These are phyloP conservation scores for Chinchilla lanigera DNA, from an alignment of 2,113 vertebrate genomes.

Conservation along the genomic window DNA sequence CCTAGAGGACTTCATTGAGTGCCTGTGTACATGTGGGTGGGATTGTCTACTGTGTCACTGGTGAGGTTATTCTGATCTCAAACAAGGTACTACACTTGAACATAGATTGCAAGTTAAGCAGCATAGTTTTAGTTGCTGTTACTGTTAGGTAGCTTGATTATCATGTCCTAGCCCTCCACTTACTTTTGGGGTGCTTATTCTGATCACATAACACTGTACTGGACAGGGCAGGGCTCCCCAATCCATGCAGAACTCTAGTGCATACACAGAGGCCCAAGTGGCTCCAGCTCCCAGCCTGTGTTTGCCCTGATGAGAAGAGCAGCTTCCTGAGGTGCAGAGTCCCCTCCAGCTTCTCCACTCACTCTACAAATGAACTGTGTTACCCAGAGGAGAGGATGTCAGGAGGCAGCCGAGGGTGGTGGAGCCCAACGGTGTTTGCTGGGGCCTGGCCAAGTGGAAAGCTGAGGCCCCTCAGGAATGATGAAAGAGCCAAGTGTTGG, in stretches of 20 bases:
- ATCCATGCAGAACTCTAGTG: fast-evolving
- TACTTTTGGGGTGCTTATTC: not conserved
- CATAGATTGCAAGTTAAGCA: not conserved
- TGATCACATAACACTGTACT: not conserved
- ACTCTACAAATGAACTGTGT: not conserved
- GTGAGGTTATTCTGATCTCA: not conserved
- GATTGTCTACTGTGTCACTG: not conserved
- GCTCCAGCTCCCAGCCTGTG: not conserved
- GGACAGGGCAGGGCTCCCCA: not conserved
- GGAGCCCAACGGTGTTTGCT: slow-evolving; percentile 76
- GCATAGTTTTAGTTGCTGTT: not conserved
- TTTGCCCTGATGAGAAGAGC: fast-evolving
- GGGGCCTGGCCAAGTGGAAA: slow-evolving; percentile 81
- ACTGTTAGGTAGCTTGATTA: not conserved
- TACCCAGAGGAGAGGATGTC: slow-evolving; percentile 73
- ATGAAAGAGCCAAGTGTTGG: slow-evolving; percentile 82
- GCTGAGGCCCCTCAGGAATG: slow-evolving; percentile 78
- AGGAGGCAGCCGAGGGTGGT: slow-evolving; percentile 73
- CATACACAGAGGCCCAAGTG: not conserved
- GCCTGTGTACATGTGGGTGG: not conserved
- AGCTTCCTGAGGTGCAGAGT: fast-evolving
- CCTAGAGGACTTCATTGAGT: not conserved
- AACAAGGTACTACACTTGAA: not conserved
- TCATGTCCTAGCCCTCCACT: not conserved
- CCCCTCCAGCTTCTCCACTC: not conserved